Base-by-base conservation (phyloP, 2,113 vertebrate species). In the Centropus bengalensis region DNA sequence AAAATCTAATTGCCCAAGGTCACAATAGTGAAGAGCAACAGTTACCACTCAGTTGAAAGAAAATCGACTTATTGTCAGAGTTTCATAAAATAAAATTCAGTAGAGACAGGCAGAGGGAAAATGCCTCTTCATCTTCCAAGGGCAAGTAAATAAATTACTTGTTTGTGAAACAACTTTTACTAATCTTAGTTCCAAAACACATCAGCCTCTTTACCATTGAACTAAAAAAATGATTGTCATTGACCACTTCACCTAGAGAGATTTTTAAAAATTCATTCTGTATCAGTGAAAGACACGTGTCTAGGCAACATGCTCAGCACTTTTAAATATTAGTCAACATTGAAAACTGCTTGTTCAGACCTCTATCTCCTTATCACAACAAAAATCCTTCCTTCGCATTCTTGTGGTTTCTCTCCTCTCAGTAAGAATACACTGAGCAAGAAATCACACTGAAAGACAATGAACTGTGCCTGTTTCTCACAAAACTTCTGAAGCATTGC, bases 401-500 rank as follows among this genome's bases (percentile, higher is more conserved):
- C 44, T 59, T 66, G 16, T 55, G 38, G 6, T 62, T 1, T 51
- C 60, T 81, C 54, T 45, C 16, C 22, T 38, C 5, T 74, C 60
- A 69, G 14, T 60, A 19, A 45, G 10, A 60, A 60, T 5, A 56
- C 33, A 45, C 13, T 45, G 36, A 45, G 27, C n/a, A 73, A 90
- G 27, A 56, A 94, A 78, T 30, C 40, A 33, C 66, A 33, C 19
- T 42, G 70, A 42, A 69, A 40, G 28, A 12, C 10, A 60, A 9
- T 6, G 17, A 88, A 4, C 12, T 47, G 38, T 10, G 7, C 59
- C 44, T 1, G 0, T 52, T 63, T 5, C 1, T 59, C 17, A 33
- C 0, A 0, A 52, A 10, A 40, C 7, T 59, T 59, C 44, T 27
- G 28, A 64, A 40, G 36, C 21, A 47, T 20, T 36, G 12, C 6